phyloP scores from a whole-genome alignment of 2,113 vertebrate genomes.

The Myrmecophaga tridactyla region DNA sequence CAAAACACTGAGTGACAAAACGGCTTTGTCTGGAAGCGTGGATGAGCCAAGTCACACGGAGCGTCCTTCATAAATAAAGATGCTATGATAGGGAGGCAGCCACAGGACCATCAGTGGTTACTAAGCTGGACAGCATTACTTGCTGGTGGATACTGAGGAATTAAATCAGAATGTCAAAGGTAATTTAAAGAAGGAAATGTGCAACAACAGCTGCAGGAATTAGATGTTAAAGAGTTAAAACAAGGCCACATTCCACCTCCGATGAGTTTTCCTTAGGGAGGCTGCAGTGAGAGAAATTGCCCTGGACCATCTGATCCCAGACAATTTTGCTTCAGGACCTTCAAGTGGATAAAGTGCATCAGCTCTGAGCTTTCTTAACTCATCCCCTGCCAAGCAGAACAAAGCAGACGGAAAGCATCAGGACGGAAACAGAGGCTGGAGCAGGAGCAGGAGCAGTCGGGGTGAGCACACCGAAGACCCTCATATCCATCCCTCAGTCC shows the following conservation, averaged over 20 bases:
- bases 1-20: neutral
- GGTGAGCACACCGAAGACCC: neutral
- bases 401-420: neutral
- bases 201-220: neutral
- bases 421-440: neutral
- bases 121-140: neutral
- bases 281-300: neutral
- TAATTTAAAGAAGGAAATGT: neutral
- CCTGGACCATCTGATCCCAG: neutral
- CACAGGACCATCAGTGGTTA: fast-evolving
- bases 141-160: neutral
- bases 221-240: constrained; percentile 24
- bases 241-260: neutral
- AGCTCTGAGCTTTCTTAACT: neutral
- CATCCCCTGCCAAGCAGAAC: neutral
- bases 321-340: neutral
- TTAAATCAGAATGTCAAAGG: neutral
- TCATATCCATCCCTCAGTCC: fast-evolving
- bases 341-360: neutral
- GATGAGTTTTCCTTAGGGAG: constrained; percentile 20
- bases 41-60: fast-evolving
- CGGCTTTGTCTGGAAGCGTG: neutral
- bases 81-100: neutral
- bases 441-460: neutral
- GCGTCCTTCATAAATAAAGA: neutral